Base-by-base conservation (phyloP, 2,888 invertebrate genomes). In the Branchipolynoe longqiensis region DNA sequence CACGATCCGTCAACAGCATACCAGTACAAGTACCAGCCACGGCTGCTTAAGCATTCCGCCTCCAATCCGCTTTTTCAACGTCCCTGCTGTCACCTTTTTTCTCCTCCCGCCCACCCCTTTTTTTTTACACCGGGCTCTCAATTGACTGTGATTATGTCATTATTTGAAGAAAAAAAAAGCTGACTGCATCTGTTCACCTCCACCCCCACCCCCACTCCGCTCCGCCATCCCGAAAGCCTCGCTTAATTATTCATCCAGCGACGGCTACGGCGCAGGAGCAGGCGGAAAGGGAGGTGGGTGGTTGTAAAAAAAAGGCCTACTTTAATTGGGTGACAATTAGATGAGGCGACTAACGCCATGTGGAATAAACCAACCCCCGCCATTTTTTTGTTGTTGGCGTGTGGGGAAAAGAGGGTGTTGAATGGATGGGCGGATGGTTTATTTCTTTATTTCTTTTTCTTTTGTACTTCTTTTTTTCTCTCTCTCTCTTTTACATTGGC, bases 291-390 rank as follows among this genome's bases (percentile, higher is more conserved):
- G n/a, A n/a, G n/a, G n/a, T n/a, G n/a, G n/a, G n/a, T n/a, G n/a
- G n/a, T n/a, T n/a, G n/a, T n/a, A 28, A 78, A 41, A 78, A 78
- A 78, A 41, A n/a, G 36, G 14, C 69, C 25, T 28, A 78, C 48
- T 78, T 78, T 78, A 78, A 78, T 78, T 78, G 48, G 48, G 8
- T 6, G 54, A 48, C 78, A 78, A 78, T 78, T 78, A 78, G 78
- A 78, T 54, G 78, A 78, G 41, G 48, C 41, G 78, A 78, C 48
- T 48, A 78, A 48, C 48, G 78, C 48, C 78, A 48, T 78, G 78
- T 78, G 48, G 78, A 78, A 78, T 78, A 40, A 12, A 38, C 28
- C 56, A n/a, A n/a, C n/a, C n/a, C n/a, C n/a, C n/a, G n/a, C n/a
- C n/a, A n/a, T n/a, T n/a, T n/a, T n/a, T n/a, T n/a, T n/a, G n/a